Evolutionary conservation across 2,797 vertebrate genomes (phyloP).

Genomic region (Propithecus perrieri): DNA sequence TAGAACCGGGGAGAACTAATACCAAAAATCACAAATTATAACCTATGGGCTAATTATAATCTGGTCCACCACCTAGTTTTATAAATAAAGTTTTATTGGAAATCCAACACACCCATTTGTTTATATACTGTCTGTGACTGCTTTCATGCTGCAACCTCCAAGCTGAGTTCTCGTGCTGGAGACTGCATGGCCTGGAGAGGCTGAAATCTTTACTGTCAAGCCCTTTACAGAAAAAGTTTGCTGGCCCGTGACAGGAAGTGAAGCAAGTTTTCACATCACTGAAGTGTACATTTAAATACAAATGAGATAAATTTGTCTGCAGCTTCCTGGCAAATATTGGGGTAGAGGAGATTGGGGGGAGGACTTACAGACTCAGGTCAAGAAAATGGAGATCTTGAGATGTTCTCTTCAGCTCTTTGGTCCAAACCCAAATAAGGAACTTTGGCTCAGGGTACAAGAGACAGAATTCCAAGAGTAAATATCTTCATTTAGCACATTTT

Average conservation of each 20-base stretch:
- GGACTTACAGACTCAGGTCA: background rate
- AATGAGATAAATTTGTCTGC: background rate
- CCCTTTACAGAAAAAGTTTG: background rate
- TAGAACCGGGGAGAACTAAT: background rate
- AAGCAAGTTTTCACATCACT: conserved; percentile 10
- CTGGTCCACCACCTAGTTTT: background rate
- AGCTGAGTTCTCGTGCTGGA: background rate
- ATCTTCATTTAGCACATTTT: background rate
- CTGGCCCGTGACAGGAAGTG: background rate
- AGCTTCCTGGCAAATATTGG: background rate
- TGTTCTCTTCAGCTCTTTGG: conserved; percentile 18
- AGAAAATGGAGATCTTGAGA: background rate
- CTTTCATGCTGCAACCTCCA: background rate
- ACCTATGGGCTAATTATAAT: background rate
- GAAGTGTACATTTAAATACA: background rate
- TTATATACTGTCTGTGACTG: background rate
- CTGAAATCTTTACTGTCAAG: background rate
- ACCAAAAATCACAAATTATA: background rate
- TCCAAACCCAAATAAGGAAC: conserved; percentile 16
- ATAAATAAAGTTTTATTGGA: background rate
- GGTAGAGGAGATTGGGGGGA: background rate
- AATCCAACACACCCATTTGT: background rate
- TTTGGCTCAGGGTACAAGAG: background rate
- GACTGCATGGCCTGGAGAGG: background rate
- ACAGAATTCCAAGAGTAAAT: conserved; percentile 10